Conservation (phyloP, 2,113 vertebrate species). For the Trogon melanurus region DNA sequence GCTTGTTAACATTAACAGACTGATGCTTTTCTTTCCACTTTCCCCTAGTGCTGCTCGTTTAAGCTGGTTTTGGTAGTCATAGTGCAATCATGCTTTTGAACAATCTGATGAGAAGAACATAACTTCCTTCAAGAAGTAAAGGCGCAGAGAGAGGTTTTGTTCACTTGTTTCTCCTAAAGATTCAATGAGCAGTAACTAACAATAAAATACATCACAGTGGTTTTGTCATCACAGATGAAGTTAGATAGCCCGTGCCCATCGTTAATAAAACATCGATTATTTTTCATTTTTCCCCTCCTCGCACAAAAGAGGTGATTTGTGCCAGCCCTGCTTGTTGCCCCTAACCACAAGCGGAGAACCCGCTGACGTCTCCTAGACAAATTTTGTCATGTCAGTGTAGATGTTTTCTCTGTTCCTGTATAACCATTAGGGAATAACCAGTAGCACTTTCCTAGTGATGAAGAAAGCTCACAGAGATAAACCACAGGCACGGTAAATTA, state of each 20-base stretch:
- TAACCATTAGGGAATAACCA: constrained; percentile 67
- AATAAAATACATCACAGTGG: background rate
- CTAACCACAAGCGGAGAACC: constrained; percentile 61
- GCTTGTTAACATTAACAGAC: background rate
- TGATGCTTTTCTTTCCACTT: background rate
- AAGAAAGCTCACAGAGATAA: constrained; percentile 20
- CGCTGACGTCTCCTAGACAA: constrained; percentile 53
- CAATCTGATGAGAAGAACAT: background rate
- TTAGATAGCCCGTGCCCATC: fast-evolving
- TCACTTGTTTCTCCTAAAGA: background rate
- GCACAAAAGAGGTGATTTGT: background rate
- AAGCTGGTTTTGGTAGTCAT: background rate
- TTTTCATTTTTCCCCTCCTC: constrained; percentile 43
- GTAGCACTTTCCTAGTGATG: constrained; percentile 69
- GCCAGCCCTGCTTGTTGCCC: constrained; percentile 9
- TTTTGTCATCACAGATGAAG: background rate
- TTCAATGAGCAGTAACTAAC: background rate
- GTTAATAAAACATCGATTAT: background rate
- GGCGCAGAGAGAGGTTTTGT: background rate
- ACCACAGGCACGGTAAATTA: constrained; percentile 56
- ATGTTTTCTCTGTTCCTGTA: constrained; percentile 35
- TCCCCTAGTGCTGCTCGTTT: background rate
- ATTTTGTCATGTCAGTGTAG: constrained; percentile 35
- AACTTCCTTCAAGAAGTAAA: background rate
- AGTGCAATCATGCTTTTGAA: background rate